Evolutionary conservation across 2,797 vertebrate genomes (phyloP).

Genomic region (Acanthurus tractus): DNA sequence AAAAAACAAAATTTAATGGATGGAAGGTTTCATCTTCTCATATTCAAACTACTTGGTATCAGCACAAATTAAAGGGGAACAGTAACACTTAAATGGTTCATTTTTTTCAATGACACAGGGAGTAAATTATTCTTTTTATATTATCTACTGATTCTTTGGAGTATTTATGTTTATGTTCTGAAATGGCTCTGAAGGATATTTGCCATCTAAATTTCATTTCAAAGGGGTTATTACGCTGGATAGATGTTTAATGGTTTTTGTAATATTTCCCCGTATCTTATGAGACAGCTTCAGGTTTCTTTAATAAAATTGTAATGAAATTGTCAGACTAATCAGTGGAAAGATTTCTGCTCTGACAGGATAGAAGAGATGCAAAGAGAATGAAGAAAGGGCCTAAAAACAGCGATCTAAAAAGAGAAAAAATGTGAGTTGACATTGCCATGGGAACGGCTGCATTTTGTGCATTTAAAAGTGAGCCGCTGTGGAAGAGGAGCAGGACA

Average conservation of each 20-base stretch:
- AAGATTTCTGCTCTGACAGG: conserved; percentile 42
- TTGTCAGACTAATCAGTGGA: conserved; percentile 66
- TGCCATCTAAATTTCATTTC: conserved; percentile 22
- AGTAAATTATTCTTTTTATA: background rate
- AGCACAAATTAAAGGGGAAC: conserved; percentile 6
- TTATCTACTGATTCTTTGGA: conserved; percentile 15
- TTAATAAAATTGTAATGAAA: conserved; percentile 57
- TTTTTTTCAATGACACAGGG: background rate
- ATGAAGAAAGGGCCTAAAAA: conserved; percentile 45
- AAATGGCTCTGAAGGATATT: conserved; percentile 15
- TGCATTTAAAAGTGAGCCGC: conserved; percentile 29
- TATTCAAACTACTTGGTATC: background rate
- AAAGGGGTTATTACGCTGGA: conserved; percentile 27
- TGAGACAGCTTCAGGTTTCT: conserved; percentile 49
- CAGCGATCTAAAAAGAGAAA: conserved; percentile 54
- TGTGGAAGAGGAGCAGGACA: conserved; percentile 44
- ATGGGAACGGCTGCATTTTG: conserved; percentile 66
- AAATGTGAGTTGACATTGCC: conserved; percentile 71
- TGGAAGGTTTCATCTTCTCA: background rate
- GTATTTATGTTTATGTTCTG: conserved; percentile 14
- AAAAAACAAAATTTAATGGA: background rate
- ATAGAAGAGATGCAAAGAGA: conserved; percentile 12
- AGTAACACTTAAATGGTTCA: background rate
- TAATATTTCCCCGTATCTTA: conserved; percentile 41
- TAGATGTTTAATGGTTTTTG: conserved; percentile 37